Evolutionary conservation across 2,113 vertebrate species (phyloP), one percentile per base, ranked within the genome.

Genomic region (Raphicerus campestris): DNA sequence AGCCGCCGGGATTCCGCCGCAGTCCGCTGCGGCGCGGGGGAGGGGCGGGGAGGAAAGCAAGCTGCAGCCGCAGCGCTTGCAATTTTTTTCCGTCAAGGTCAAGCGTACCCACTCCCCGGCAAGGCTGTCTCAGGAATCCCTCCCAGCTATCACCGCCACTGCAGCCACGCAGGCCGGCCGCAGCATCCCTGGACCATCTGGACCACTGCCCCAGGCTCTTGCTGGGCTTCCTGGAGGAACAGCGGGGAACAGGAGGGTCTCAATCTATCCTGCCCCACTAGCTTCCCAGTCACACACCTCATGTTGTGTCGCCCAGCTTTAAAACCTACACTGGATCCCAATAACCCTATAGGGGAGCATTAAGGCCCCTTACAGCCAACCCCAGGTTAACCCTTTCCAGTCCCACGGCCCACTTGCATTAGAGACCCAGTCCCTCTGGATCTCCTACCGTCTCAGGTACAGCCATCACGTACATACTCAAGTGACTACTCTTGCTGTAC

Each of bases 1-100:
- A 49, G 87, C 61, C 82, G 78, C 89, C 10, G 89, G 97, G 96
- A 97, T 97, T 96, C 97, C 97, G 42, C 97, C 75, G 96, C 97
- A 94, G 96, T 92, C 92, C 10, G 20, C 95, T 42, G 95, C 98
- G 47, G 89, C 17, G 39, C 16, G 10, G 42, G 66, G 88, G 28
- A 28, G 17, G 24, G 32, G 58, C 24, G 39, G 13, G 16, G 35
- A 47, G 47, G 42, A 8, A 0, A 55, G 85, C 9, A 28, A 42
- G 22, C 15, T 20, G 66, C n/a, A 7, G 91, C 85, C 20, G 58
- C 88, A 42, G 80, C 73, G 58, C 80, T 93, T 26, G 15, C 89
- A 11, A 26, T 60, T 66, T 63, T 70, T 87, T 87, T 45, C 35
- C 15, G 22, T n/a, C 96, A 95, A 98, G 95, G 95, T 96, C 97